Base-by-base conservation (phyloP, 2,888 invertebrate species). In the Scrobipalpa atriplicella region DNA sequence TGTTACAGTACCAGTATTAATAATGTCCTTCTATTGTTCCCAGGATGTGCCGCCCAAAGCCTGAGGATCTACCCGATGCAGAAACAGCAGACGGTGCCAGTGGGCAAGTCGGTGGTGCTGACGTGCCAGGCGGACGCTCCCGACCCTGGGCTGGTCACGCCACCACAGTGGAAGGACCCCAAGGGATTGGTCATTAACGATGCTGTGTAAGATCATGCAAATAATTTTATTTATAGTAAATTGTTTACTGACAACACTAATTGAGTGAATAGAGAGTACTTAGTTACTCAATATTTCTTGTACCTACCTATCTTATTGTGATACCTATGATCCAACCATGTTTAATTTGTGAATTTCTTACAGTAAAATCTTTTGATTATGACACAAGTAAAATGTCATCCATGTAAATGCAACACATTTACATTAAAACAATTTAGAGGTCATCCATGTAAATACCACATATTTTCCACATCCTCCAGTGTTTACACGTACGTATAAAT, bases 151-250 rank as follows among this genome's bases (percentile, higher is more conserved):
- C 91, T 96, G 51, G 94, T 97, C 66, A 94, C 94, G 39, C 95
- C 96, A 78, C 94, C 97, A 58, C 95, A 96, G 80, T 98, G 98
- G 98, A 94, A 95, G 72, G 97, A 97, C 83, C 95, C 95, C 60
- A 92, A 93, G 70, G 95, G 95, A 78, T 93, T 94, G 71, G 94
- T 94, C 67, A 96, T 97, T 78, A 94, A 95, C 74, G 94, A 94
- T 72, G 94, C 94, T 73, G 92, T 93, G 95, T 95, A 87, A 94
- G 95, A 94, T 73, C 3, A 13, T 16, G 6, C 8, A 5, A 52
- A 2, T 2, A 2, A 1, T 3, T 47, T 47, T 16, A n/a, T n/a
- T 1, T 16, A 47, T 3, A n/a, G 13, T 3, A 13, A 5, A 29
- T 29, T 3, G 29, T 29, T 29, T 29, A 29, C 5, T n/a, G n/a